phyloP scores from a whole-genome alignment of 2,888 invertebrate genomes.

The Lochmaea crataegi region DNA sequence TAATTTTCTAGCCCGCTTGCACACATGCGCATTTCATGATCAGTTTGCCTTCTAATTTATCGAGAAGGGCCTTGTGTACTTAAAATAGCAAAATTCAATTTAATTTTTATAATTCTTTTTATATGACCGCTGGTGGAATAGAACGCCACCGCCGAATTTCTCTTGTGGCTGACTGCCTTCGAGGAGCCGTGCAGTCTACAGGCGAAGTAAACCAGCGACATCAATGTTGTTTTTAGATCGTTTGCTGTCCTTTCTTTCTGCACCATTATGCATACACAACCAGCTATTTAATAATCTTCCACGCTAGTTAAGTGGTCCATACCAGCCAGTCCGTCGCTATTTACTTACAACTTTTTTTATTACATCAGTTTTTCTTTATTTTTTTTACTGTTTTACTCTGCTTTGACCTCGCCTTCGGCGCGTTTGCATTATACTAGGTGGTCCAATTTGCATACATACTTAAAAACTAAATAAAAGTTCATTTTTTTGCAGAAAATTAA shows the following conservation, averaged over 20 bases:
- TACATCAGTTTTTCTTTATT: neutral
- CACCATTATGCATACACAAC: slow-evolving; percentile 26
- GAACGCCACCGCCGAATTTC: neutral
- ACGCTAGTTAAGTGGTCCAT: slow-evolving; percentile 21
- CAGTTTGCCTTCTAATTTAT: too few species aligned
- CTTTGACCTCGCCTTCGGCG: slow-evolving; percentile 32
- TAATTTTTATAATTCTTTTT: neutral
- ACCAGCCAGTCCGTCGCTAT: slow-evolving; percentile 21
- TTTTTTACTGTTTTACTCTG: slow-evolving; percentile 16
- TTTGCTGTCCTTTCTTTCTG: slow-evolving; percentile 22
- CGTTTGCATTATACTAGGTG: slow-evolving; percentile 34
- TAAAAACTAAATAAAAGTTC: neutral
- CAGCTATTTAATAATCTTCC: slow-evolving; percentile 35
- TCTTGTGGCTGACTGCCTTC: slow-evolving; percentile 22
- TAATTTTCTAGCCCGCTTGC: too few species aligned
- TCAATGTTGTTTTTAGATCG: slow-evolving; percentile 13
- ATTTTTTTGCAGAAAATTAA: too few species aligned
- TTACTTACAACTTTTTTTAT: slow-evolving; percentile 16
- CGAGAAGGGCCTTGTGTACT: too few species aligned
- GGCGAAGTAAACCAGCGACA: slow-evolving; percentile 21
- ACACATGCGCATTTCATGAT: too few species aligned
- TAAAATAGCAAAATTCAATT: too few species aligned
- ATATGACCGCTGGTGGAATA: slow-evolving; percentile 19
- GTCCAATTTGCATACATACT: neutral
- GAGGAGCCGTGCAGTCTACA: slow-evolving; percentile 45